Evolutionary conservation across 2,888 invertebrate genomes (phyloP), one percentile per base, ranked within the genome.

Genomic region (Chymomyza procnemis): DNA sequence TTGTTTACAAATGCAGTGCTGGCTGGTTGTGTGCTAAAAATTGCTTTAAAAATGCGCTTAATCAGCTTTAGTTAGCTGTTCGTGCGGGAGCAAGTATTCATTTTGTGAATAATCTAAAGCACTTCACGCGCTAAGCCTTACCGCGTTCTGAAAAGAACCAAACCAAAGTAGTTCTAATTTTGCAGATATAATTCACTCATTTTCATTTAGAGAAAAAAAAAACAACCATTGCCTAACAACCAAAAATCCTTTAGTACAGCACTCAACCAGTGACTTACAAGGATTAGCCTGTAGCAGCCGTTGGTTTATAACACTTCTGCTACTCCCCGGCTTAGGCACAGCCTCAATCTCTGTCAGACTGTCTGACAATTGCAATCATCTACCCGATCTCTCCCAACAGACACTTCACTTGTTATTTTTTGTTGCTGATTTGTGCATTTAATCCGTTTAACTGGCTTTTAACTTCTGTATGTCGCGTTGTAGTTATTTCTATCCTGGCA

Each of bases 401-500:
- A 41, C 54, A 34, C 16, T 61, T 16, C 55, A 56, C 21, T 66
- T 66, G 62, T 59, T 62, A 76, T 26, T 76, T n/a, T 67, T 73
- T 71, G 69, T 62, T 76, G 67, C 71, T 77, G 73, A 71, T 73
- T 73, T 64, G 79, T 47, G 59, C 65, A 66, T 59, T 62, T 71
- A 76, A 73, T 76, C 74, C 74, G 47, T 60, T 61, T 64, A 75
- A 74, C 66, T 64, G 66, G 55, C 46, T 61, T 41, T 41, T 41
- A 41, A 41, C 34, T 41, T 41, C 34, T 41, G 12, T 1, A 12
- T 41, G 34, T 41, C 34, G 34, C 26, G 1, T 26, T 34, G 34
- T 12, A 12, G 34, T 34, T 34, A 4, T 34, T 34, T 34, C 34
- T 34, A 2, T 41, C 12, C 12, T 12, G 9, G 34, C 34, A 41